These are phyloP conservation scores for Porites australiensis DNA, from an alignment of 64 coral and sea anemone species.

Conservation along the genomic window DNA sequence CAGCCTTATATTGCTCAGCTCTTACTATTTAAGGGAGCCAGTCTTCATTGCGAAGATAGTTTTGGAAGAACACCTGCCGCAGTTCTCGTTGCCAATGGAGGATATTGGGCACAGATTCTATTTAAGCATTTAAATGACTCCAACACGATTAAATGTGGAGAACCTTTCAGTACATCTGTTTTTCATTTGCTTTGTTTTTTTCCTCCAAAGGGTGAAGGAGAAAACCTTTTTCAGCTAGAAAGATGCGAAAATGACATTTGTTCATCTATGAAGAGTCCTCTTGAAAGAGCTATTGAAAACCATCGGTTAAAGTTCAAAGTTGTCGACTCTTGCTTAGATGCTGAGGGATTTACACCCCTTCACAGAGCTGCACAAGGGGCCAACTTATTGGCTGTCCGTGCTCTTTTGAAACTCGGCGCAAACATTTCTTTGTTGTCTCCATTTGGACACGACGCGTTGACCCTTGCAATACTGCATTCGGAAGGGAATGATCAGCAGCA, in stretches of 20 bases:
- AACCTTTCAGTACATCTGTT: constrained; percentile 20
- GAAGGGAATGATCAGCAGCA: not conserved
- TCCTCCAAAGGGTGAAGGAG: not conserved
- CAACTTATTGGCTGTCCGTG: constrained; percentile 11
- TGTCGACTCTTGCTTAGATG: constrained; percentile 47
- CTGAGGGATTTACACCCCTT: constrained; percentile 35
- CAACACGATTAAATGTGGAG: constrained; percentile 36
- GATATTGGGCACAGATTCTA: not conserved
- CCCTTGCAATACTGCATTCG: constrained; percentile 11
- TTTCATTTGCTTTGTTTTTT: constrained; percentile 47
- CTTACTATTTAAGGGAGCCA: not conserved
- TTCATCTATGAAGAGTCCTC: not conserved
- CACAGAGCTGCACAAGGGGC: constrained; percentile 34
- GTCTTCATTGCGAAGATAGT: constrained; percentile 16
- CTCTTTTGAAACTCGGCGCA: constrained; percentile 17
- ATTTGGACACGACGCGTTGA: constrained; percentile 20
- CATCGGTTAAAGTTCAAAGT: constrained; percentile 4
- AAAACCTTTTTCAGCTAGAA: constrained; percentile 10
- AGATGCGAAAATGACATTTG: not conserved
- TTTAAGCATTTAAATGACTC: constrained; percentile 20
- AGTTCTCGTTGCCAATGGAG: constrained; percentile 1
- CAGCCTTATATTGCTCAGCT: constrained; percentile 7
- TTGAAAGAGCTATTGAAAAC: not conserved
- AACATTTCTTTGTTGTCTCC: not conserved
- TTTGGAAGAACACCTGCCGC: constrained; percentile 3